phyloP scores from a whole-genome alignment of 2,113 vertebrate genomes.

The Tamias sibiricus region DNA sequence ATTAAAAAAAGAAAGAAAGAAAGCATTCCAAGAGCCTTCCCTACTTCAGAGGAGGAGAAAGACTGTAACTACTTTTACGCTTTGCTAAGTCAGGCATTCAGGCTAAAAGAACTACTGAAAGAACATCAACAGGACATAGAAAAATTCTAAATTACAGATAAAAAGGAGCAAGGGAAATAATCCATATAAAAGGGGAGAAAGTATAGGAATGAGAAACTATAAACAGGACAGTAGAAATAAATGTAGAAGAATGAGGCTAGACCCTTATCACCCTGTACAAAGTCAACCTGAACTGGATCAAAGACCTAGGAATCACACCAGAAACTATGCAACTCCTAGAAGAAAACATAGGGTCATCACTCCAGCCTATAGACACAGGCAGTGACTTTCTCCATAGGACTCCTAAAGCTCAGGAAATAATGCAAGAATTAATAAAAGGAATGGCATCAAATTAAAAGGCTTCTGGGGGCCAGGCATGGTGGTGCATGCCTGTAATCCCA shows the following conservation, averaged over 20 bases:
- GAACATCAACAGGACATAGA: not conserved
- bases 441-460: no score
- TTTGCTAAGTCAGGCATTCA: not conserved
- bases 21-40: not conserved
- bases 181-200: not conserved
- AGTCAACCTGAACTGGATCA: no score
- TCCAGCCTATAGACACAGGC: not conserved
- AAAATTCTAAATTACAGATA: not conserved
- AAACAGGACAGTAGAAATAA: not conserved
- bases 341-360: no score
- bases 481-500: no score
- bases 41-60: not conserved
- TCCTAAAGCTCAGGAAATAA: no score
- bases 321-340: no score
- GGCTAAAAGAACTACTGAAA: slow-evolving; percentile 8
- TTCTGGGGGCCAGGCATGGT: no score
- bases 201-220: not conserved
- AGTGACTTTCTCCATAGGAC: no score
- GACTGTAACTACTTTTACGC: not conserved
- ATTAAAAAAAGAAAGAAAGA: no score
- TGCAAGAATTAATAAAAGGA: no score
- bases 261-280: no score
- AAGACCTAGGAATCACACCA: no score
- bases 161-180: not conserved
- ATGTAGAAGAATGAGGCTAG: not conserved